A percentile compares a stretch with the other conserved stretches of the same genome.
Evolutionary conservation across 2,797 vertebrate genomes (phyloP).

Genomic region (Acropternis orthonyx): DNA sequence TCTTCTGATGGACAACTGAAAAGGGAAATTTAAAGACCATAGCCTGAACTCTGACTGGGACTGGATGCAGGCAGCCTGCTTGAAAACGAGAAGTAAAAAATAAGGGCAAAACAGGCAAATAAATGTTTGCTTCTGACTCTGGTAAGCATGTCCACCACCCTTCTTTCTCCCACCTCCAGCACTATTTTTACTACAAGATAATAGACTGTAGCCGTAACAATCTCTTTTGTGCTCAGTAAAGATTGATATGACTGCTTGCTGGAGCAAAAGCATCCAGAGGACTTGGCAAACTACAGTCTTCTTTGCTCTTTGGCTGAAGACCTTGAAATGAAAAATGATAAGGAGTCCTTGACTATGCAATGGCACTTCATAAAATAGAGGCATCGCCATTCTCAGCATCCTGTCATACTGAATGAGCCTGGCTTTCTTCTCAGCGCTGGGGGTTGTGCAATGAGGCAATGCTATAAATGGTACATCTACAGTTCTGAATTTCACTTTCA

Average conservation of each 20-base stretch:
- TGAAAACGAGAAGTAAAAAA: background rate
- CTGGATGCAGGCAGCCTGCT: background rate
- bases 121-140: background rate
- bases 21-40: background rate
- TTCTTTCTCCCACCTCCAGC: background rate
- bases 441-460: background rate
- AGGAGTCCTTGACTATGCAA: background rate
- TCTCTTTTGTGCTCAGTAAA: background rate
- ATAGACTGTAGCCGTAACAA: background rate
- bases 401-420: background rate
- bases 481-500: background rate
- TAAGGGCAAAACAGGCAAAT: background rate
- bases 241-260: background rate
- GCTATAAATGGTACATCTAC: background rate
- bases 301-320: conserved; percentile 22
- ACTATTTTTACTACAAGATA: background rate
- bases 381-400: background rate
- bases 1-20: background rate
- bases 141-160: background rate
- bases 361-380: conserved; percentile 1
- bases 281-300: background rate
- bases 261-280: background rate
- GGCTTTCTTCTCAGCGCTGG: background rate
- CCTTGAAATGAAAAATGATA: conserved; percentile 35
- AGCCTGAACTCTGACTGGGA: background rate